These are phyloP conservation scores for Onychomys torridus DNA, from an alignment of 2,797 vertebrate species.

Conservation along the genomic window DNA sequence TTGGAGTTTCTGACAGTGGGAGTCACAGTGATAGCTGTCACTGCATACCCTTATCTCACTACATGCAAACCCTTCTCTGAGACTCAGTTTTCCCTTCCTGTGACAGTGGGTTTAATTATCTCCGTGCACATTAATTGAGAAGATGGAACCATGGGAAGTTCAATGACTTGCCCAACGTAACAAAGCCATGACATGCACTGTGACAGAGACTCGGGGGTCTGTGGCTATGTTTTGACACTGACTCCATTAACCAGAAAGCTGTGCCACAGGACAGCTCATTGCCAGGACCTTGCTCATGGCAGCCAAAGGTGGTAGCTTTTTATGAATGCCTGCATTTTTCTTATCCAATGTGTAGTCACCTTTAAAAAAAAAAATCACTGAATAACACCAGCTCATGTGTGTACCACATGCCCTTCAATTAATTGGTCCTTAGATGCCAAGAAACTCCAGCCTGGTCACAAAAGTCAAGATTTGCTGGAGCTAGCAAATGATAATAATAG, in stretches of 20 bases:
- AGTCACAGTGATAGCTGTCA: not conserved
- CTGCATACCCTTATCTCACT: not conserved
- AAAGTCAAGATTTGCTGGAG: not conserved
- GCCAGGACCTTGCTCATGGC: not conserved
- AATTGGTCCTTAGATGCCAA: not conserved
- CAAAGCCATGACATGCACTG: not conserved
- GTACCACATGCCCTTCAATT: not conserved
- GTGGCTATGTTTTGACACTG: not conserved
- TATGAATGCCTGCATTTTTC: slow-evolving; percentile 5
- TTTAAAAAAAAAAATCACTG: not conserved
- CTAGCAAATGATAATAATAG: not conserved
- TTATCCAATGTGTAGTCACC: not conserved
- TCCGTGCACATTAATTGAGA: not conserved
- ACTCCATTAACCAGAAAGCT: not conserved
- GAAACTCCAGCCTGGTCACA: not conserved
- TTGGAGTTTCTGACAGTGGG: not conserved
- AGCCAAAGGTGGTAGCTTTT: not conserved
- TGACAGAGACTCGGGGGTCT: not conserved
- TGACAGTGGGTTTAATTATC: not conserved
- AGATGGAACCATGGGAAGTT: not conserved
- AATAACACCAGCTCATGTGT: not conserved
- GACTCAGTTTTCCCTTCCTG: too few species aligned
- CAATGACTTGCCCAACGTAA: too few species aligned
- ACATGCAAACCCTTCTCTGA: not conserved
- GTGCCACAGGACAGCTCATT: not conserved